Conservation (phyloP, 2,888 invertebrate genomes). For the Epiblema foenella region DNA sequence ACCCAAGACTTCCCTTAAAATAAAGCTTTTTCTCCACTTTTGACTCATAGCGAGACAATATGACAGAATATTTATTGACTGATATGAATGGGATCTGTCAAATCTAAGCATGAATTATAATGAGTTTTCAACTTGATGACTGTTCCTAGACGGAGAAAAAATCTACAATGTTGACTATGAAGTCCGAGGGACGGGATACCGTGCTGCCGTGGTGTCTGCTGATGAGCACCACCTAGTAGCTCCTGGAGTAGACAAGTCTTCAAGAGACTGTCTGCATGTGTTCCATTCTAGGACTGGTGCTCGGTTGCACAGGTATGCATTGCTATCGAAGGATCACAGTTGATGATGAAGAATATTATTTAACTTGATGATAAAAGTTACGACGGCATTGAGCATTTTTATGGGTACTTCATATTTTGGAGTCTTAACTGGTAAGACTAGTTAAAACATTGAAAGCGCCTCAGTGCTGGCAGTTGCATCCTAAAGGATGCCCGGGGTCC, state of each 20-base stretch:
- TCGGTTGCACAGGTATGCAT: constrained; percentile 71
- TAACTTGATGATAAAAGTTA: no score
- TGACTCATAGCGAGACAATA: no score
- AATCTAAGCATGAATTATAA: neutral
- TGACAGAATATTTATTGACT: neutral
- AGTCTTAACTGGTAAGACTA: no score
- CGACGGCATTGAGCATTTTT: no score
- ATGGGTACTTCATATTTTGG: no score
- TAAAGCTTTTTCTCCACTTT: no score
- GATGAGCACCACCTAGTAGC: constrained; percentile 92
- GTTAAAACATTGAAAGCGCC: no score
- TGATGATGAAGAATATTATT: no score
- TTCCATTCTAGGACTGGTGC: constrained; percentile 93
- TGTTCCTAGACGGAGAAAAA: constrained; percentile 87
- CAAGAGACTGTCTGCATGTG: constrained; percentile 92
- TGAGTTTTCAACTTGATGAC: neutral
- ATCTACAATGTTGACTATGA: constrained; percentile 94
- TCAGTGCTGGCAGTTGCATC: no score
- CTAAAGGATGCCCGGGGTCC: no score
- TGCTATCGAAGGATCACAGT: no score
- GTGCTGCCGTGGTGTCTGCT: constrained; percentile 91
- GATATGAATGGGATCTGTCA: neutral
- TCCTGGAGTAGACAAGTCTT: constrained; percentile 92
- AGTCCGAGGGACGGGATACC: constrained; percentile 89
- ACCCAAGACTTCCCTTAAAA: no score